phyloP scores from a whole-genome alignment of 2,888 invertebrate species.

The Theristus sp. region DNA sequence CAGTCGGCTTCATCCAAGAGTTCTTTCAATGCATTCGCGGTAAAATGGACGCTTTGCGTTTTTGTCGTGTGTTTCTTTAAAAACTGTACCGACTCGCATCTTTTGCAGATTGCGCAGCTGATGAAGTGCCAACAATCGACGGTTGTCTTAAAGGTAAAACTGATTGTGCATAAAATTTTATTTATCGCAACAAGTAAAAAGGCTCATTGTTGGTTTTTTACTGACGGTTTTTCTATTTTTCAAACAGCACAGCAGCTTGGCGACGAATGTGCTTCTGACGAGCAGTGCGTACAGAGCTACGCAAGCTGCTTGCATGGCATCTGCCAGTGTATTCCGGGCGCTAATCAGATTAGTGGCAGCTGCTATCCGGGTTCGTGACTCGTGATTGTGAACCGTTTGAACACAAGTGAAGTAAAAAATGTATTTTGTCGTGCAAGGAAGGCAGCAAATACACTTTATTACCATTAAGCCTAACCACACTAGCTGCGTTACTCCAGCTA shows the following conservation, averaged over 20 bases:
- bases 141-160: neutral
- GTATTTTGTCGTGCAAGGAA: too few species aligned
- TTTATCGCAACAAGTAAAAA: neutral
- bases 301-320: slow-evolving; percentile 6
- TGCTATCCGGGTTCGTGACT: slow-evolving; percentile 7
- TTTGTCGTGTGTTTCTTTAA: neutral
- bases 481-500: too few species aligned
- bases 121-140: neutral
- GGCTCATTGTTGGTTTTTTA: neutral
- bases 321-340: slow-evolving; percentile 10
- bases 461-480: too few species aligned
- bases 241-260: slow-evolving; percentile 6
- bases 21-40: slow-evolving; percentile 8
- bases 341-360: slow-evolving; percentile 2
- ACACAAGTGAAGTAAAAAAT: too few species aligned
- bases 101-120: slow-evolving; percentile 5
- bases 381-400: too few species aligned
- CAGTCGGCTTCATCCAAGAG: slow-evolving; percentile 7
- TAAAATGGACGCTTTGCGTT: neutral
- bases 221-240: neutral
- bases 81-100: neutral
- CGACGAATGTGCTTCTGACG: slow-evolving; percentile 5
- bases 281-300: slow-evolving; percentile 10
- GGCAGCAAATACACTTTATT: too few species aligned
- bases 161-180: neutral